Percentiles rank a stretch among this genome's conserved stretches.
These are phyloP conservation scores for Ptilonorhynchus violaceus DNA, from an alignment of 2,113 vertebrate species.

Conservation along the genomic window DNA sequence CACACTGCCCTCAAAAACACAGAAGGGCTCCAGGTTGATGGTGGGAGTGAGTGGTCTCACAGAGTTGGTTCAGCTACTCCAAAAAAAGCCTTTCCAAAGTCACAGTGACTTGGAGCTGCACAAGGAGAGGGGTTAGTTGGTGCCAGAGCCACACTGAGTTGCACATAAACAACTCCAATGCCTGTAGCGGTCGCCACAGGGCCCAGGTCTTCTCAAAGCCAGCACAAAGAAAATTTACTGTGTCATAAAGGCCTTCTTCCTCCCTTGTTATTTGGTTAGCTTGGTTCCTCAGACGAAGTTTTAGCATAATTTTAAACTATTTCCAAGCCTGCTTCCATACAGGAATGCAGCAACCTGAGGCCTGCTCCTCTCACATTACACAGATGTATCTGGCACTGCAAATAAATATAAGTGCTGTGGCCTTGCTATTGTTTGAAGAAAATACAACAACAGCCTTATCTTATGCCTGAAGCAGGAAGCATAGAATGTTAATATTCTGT, in stretches of 20 bases:
- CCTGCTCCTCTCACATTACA: background rate
- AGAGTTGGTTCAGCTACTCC: accelerated
- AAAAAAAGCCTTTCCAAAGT: background rate
- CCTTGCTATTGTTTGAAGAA: background rate
- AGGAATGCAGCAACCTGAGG: background rate
- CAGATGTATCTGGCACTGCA: background rate
- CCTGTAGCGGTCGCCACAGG: accelerated
- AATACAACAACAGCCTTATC: background rate
- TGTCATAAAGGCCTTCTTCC: background rate
- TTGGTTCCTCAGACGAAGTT: background rate
- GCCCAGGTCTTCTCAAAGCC: background rate
- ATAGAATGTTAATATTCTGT: background rate
- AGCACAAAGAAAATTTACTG: background rate
- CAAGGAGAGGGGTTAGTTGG: background rate
- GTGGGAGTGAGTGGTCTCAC: background rate
- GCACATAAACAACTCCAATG: background rate
- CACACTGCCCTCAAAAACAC: background rate
- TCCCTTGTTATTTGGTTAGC: background rate
- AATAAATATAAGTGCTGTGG: accelerated
- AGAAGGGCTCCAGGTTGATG: accelerated
- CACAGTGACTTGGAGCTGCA: accelerated
- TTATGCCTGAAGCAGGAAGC: background rate
- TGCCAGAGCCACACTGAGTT: background rate
- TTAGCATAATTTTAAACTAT: background rate
- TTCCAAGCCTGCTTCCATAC: background rate